A percentile compares a stretch with the other conserved stretches of the same genome.
Evolutionary conservation across 2,888 invertebrate genomes (phyloP).

Genomic region (Liopterus haemorrhoidalis): DNA sequence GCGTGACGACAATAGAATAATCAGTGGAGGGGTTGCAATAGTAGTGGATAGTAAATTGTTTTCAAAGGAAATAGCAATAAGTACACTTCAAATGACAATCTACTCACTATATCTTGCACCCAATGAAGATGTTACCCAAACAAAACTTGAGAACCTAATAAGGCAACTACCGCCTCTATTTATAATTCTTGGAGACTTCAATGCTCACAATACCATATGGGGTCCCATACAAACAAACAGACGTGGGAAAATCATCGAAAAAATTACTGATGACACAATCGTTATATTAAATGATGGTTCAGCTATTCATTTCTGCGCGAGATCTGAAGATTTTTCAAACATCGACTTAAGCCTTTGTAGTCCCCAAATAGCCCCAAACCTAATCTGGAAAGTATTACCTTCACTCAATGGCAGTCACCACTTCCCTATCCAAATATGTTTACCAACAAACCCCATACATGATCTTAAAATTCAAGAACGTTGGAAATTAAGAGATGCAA

Average conservation of each 20-base stretch:
- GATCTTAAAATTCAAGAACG: neutral
- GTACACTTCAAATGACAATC: no score
- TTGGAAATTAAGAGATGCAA: conserved; percentile 4
- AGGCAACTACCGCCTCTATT: no score
- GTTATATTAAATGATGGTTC: conserved; percentile 3
- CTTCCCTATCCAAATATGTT: neutral
- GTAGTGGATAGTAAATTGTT: no score
- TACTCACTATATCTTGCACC: no score
- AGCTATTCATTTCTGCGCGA: neutral
- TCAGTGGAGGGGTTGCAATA: no score
- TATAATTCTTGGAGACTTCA: no score
- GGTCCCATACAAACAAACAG: neutral
- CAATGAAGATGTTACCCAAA: no score
- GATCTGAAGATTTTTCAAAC: neutral
- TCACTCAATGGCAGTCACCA: neutral
- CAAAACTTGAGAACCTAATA: no score
- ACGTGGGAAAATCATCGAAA: conserved; percentile 4
- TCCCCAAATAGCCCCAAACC: neutral
- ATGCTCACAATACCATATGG: conserved; percentile 1
- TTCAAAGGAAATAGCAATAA: no score
- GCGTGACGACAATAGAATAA: no score
- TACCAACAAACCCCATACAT: neutral
- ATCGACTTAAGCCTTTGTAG: neutral
- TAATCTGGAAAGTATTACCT: neutral
- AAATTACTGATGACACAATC: neutral